Evolutionary conservation across 1,140 invertebrate species (phyloP).

Genomic region (Drosophila gunungcola): DNA sequence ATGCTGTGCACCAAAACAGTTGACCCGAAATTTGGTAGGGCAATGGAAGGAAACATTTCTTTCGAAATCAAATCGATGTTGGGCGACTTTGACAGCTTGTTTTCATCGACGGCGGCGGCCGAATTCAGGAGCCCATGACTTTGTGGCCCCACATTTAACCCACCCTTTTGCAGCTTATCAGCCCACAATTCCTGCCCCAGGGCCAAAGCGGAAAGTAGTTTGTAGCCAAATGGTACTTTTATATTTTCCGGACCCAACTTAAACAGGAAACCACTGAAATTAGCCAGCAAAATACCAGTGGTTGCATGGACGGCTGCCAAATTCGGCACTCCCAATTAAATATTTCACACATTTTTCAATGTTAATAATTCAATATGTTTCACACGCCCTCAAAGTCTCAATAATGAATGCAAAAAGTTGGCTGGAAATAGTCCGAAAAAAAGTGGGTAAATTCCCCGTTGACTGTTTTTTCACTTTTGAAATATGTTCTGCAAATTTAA

Average conservation of each 20-base stretch:
- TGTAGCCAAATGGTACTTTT: slow-evolving; percentile 56
- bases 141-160: slow-evolving; percentile 2
- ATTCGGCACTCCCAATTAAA: slow-evolving; percentile 60
- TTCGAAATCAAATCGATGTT: slow-evolving; percentile 66
- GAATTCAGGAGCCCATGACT: slow-evolving; percentile 33
- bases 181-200: slow-evolving; percentile 4
- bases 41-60: slow-evolving; percentile 31
- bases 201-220: slow-evolving; percentile 48
- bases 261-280: slow-evolving; percentile 49
- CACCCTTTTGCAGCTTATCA: slow-evolving; percentile 15
- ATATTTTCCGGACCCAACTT: slow-evolving; percentile 33
- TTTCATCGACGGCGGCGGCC: slow-evolving; percentile 58
- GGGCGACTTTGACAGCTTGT: slow-evolving; percentile 71
- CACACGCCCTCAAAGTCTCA: slow-evolving; percentile 53
- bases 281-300: slow-evolving; percentile 23
- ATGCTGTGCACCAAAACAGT: background rate
- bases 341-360: slow-evolving; percentile 58
- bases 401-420: slow-evolving; percentile 64
- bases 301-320: slow-evolving; percentile 21
- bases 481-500: slow-evolving; percentile 46
- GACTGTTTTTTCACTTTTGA: slow-evolving; percentile 23
- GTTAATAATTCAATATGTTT: slow-evolving; percentile 71
- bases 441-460: slow-evolving; percentile 8
- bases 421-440: slow-evolving; percentile 12
- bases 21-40: background rate